Percentiles rank a stretch among this genome's conserved stretches.
phyloP scores from a whole-genome alignment of 1,140 invertebrate genomes.

The Eurosta solidaginis region DNA sequence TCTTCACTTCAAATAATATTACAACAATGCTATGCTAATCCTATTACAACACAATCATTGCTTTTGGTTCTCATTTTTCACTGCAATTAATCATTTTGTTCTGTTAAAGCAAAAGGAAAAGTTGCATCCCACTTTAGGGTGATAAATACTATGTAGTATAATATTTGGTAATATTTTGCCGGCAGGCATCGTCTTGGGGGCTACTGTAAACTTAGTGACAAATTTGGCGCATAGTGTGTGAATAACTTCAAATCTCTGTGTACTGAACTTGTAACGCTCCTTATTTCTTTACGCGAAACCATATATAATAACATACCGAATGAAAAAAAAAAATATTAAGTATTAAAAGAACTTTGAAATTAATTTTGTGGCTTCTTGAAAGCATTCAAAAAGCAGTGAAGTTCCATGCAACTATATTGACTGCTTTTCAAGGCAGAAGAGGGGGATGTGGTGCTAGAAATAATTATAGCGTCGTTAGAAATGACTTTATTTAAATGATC shows the following conservation, averaged over 20 bases:
- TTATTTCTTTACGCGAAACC: not conserved
- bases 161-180: not conserved
- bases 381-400: not conserved
- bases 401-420: not conserved
- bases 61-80: not conserved
- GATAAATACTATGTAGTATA: not conserved
- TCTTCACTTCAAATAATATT: not conserved
- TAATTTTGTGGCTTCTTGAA: conserved; percentile 22
- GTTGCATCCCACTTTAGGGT: not conserved
- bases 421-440: not conserved
- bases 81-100: not conserved
- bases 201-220: not conserved
- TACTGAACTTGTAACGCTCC: not conserved
- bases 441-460: not conserved
- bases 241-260: not conserved
- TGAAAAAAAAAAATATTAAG: not conserved
- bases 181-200: not conserved
- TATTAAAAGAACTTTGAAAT: not conserved
- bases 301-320: not conserved
- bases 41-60: not conserved
- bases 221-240: not conserved
- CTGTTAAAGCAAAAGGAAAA: not conserved
- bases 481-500: not conserved
- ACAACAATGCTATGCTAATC: not conserved
- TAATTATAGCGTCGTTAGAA: conserved; percentile 14